Evolutionary conservation across 2,113 vertebrate species (phyloP), one percentile per base, ranked within the genome.

Genomic region (Macrotis lagotis): DNA sequence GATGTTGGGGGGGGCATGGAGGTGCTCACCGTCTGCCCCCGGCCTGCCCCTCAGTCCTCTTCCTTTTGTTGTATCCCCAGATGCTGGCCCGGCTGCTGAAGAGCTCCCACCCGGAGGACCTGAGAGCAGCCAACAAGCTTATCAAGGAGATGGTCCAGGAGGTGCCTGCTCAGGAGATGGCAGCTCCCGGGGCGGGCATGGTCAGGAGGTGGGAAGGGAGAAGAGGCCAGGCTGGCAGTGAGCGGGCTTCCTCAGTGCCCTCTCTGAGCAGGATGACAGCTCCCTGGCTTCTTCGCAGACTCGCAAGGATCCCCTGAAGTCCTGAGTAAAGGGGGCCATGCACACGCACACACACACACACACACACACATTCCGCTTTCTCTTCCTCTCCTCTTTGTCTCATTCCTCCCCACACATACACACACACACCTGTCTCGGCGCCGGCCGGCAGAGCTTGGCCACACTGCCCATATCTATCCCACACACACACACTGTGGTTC

Each of bases 121-220:
- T 99, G 59, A 98, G 99, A 92, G 99, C 99, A 37, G 99, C 99
- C 98, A 99, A 99, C 98, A 99, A 99, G 96, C 99, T 99, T 96
- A 99, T 99, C 97, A 99, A 99, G 98, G 99, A 99, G 98, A 99
- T 99, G 99, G 99, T 99, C 95, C 99, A 99, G 97, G 99, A 99
- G 99, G 99, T 99, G 95, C n/a, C n/a, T 22, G 37, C 14, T n/a
- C 37, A 7, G 37, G n/a, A 12, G 37, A 91, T 14, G 3, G 0
- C 26, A 0, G 0, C 28, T 50, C 44, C 91, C 48, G 3, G 28
- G 9, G 50, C 8, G 9, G 28, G 0, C 48, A 50, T n/a, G n/a
- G n/a, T n/a, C n/a, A n/a, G n/a, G n/a, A n/a, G n/a, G n/a, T n/a
- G n/a, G n/a, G n/a, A n/a, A n/a, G n/a, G n/a, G 90, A 93, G 83